Evolutionary conservation across 2,797 vertebrate genomes (phyloP).

Genomic region (Poecilia picta): DNA sequence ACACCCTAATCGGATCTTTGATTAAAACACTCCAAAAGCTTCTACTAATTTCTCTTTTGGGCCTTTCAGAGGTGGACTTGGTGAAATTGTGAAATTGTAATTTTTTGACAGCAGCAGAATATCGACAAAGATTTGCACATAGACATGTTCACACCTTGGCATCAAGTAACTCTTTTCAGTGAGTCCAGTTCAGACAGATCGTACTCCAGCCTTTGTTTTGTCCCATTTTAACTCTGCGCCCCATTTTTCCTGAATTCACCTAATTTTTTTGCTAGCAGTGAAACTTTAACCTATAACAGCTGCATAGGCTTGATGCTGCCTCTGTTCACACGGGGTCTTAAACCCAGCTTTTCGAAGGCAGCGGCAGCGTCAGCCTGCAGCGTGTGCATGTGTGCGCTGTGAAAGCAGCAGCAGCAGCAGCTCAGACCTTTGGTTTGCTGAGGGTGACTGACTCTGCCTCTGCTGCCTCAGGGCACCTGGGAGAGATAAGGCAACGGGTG

Average conservation of each 20-base stretch:
- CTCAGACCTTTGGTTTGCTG: conserved; percentile 39
- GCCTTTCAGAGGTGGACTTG: neutral
- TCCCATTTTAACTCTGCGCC: neutral
- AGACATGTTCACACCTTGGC: neutral
- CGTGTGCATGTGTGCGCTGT: conserved; percentile 14
- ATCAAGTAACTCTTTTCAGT: neutral
- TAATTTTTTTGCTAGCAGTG: conserved; percentile 1
- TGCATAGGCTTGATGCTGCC: conserved; percentile 16
- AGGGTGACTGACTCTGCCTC: conserved; percentile 48
- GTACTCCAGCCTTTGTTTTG: neutral
- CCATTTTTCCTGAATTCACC: neutral
- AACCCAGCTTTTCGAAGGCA: conserved; percentile 17
- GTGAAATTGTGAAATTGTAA: too few species aligned
- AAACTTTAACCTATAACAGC: conserved; percentile 24
- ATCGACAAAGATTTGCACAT: too few species aligned
- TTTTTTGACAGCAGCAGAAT: neutral
- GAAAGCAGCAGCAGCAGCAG: conserved; percentile 26
- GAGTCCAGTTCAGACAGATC: neutral
- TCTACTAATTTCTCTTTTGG: neutral
- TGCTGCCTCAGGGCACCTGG: conserved; percentile 32
- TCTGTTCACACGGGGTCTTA: conserved; percentile 25
- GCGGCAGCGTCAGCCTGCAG: conserved; percentile 23
- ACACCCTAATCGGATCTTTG: neutral
- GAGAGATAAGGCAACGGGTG: conserved; percentile 18
- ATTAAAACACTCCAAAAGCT: neutral